phyloP scores from a whole-genome alignment of 2,113 vertebrate genomes.

The Trogon surrucura region DNA sequence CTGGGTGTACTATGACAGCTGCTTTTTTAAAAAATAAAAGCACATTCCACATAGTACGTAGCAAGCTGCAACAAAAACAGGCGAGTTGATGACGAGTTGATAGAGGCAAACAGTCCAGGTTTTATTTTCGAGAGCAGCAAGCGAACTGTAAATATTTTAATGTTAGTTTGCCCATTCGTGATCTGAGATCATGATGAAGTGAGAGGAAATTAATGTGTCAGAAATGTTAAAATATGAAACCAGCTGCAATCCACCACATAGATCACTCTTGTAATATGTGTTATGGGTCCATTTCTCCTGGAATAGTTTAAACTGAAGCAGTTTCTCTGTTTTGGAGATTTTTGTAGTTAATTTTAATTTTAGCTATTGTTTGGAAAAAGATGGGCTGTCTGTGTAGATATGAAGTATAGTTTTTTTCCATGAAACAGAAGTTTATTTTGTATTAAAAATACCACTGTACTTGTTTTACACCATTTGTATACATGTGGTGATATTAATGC shows the following conservation, averaged over 20 bases:
- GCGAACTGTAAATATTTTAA: constrained; percentile 84
- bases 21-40: constrained; percentile 68
- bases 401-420: constrained; percentile 87
- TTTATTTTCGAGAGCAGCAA: constrained; percentile 73
- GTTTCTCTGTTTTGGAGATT: constrained; percentile 81
- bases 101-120: constrained; percentile 69
- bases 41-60: constrained; percentile 80
- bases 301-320: constrained; percentile 80
- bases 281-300: constrained; percentile 82
- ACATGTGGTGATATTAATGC: constrained; percentile 91
- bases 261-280: constrained; percentile 77
- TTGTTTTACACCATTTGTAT: constrained; percentile 98
- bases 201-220: constrained; percentile 60
- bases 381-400: constrained; percentile 87
- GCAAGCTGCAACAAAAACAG: neutral
- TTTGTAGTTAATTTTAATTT: constrained; percentile 84
- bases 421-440: constrained; percentile 92
- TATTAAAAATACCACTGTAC: constrained; percentile 94
- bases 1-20: constrained; percentile 58
- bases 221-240: constrained; percentile 49
- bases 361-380: constrained; percentile 83
- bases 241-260: constrained; percentile 70
- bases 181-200: constrained; percentile 78
- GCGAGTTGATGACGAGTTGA: constrained; percentile 19
- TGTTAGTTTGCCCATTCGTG: constrained; percentile 78